Evolutionary conservation across 2,888 invertebrate genomes (phyloP), one percentile per base, ranked within the genome.

Genomic region (Frankliniella fusca): DNA sequence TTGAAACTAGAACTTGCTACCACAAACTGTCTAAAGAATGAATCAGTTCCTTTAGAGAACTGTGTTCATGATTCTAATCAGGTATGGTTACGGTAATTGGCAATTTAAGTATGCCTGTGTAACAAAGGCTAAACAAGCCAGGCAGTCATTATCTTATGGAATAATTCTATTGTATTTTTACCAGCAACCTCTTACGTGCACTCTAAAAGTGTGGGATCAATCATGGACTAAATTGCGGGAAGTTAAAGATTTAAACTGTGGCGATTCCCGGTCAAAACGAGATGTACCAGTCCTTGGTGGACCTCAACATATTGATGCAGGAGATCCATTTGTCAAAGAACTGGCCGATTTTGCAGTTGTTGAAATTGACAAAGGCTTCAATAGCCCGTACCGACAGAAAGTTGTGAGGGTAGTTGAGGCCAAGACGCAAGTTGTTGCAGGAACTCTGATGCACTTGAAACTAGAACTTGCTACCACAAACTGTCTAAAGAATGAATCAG

Each of bases 1-100:
- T 90, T 94, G 80, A 90, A 90, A 84, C 91, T 91, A 81, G 88
- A 90, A 84, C 87, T 93, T 18, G 91, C 91, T 20, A 89, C 90
- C 79, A 91, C 91, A 3, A 88, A 89, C 82, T 92, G 92, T 84
- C 85, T 87, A 12, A 90, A 89, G 84, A 83, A 81, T 76, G 85
- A 85, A 54, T 85, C 85, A 65, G 85, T 70, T 5, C n/a, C 80
- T 3, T 20, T 27, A 11, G 27, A 85, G 86, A 27, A 70, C 70
- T 70, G 70, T 23, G 84, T 81, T 27, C 50, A 82, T 15, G 50
- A 82, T 38, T 80, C 84, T 27, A 82, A 84, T 76, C 83, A 83
- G 20, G 82, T 61, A 7, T 82, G 82, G 48, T 82, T 84, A 9
- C 82, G n/a, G n/a, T 84, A 9, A 83, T 83, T n/a, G n/a, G n/a